Evolutionary conservation across 2,888 invertebrate genomes (phyloP).

Genomic region (Tachina fera): DNA sequence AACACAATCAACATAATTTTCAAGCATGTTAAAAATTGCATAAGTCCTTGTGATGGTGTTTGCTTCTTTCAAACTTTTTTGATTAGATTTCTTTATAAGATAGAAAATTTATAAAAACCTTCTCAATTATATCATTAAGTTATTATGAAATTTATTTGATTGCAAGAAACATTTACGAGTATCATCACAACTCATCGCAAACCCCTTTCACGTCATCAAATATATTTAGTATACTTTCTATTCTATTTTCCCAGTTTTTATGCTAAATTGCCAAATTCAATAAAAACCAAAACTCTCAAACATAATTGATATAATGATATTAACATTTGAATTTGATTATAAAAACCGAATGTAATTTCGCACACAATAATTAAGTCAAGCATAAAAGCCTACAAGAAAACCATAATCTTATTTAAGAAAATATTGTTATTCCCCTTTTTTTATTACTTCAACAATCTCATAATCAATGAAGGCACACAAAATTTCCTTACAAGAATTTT

Average conservation of each 20-base stretch:
- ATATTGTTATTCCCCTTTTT: background rate
- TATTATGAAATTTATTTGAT: background rate
- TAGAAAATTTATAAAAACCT: background rate
- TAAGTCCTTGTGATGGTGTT: too few relatives aligned
- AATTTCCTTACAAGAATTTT: background rate
- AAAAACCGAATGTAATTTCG: background rate
- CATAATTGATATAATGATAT: background rate
- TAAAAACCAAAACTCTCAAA: background rate
- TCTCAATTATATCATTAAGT: background rate
- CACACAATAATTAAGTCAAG: background rate
- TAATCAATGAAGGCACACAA: background rate
- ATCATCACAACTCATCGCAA: background rate
- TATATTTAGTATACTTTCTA: slow-evolving; percentile 7
- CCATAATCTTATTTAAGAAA: slow-evolving; percentile 20
- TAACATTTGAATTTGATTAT: slow-evolving; percentile 8
- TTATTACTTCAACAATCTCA: slow-evolving; percentile 1
- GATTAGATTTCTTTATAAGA: too few relatives aligned
- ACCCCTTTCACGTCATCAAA: background rate
- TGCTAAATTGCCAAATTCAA: background rate
- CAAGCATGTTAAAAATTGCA: too few relatives aligned
- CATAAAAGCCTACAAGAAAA: background rate
- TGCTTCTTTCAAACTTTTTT: too few relatives aligned
- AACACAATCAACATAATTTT: too few relatives aligned
- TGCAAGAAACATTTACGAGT: background rate
- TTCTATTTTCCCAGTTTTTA: background rate